Evolutionary conservation across 2,888 invertebrate genomes (phyloP), one percentile per base, ranked within the genome.

Genomic region (Ectropis crepuscularia): DNA sequence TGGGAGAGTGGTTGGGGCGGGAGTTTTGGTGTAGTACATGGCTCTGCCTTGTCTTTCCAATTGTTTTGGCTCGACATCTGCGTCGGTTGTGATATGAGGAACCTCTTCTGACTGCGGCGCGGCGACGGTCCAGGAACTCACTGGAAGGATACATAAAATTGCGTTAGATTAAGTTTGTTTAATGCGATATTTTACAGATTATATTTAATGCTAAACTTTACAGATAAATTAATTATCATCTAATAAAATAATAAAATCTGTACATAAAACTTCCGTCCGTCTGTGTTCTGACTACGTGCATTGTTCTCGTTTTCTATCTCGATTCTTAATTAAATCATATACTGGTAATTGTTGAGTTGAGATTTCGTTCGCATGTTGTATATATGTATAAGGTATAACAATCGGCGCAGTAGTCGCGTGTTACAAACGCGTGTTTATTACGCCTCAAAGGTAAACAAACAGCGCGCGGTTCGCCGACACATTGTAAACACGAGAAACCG

Each of bases 1-100:
- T 50, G 66, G 53, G 7, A 78, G 79, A 41, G 86, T 79, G 10
- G 78, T 75, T 67, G 67, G 64, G 54, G 73, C 74, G 11, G 80
- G 70, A 1, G 85, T 82, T 70, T 92, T 92, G 0, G 85, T 79
- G 78, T 83, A 88, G 82, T 92, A 91, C 87, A 90, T 84, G 63
- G 92, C 92, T 62, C 88, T 79, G 59, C 83, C 75, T 62, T 89
- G 87, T 39, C 90, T 78, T 5, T 88, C 89, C 0, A 82, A 71
- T 61, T 75, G 80, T 37, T 75, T 53, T 4, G 64, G 75, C 57
- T 81, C 83, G 5, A 76, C 71, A 53, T 81, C 81, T 2, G 76
- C 58, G 51, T 87, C 85, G n/a, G 86, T 77, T 47, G 79, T 79
- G 37, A 84, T 74, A 68, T 82, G 83, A 54, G 82, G 82, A 6